A percentile compares a stretch with the other conserved stretches of the same genome.
Evolutionary conservation across 2,888 invertebrate species (phyloP).

Genomic region (Drosophila imparisetae): DNA sequence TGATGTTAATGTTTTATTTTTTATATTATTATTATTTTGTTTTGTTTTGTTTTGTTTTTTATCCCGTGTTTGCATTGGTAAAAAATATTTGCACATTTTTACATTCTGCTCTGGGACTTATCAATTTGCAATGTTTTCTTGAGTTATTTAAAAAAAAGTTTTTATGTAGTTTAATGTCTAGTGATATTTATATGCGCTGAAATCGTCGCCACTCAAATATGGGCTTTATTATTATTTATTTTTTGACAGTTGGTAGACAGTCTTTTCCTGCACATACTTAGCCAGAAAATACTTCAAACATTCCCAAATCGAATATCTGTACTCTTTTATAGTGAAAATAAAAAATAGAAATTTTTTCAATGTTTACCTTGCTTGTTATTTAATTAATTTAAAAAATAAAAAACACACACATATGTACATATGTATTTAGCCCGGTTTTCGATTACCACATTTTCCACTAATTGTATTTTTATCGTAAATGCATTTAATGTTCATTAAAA

Average conservation of each 20-base stretch:
- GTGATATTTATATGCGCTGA: slow-evolving; percentile 52
- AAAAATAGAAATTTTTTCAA: neutral
- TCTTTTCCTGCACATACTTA: neutral
- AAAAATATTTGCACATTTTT: slow-evolving; percentile 48
- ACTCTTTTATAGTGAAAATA: neutral
- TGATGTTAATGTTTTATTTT: slow-evolving; percentile 1
- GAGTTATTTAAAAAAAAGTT: neutral
- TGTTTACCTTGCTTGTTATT: neutral
- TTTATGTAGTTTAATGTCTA: slow-evolving; percentile 53
- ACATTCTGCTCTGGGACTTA: slow-evolving; percentile 22
- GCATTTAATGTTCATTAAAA: slow-evolving; percentile 6
- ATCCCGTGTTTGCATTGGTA: slow-evolving; percentile 28
- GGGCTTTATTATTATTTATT: neutral
- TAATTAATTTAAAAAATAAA: neutral
- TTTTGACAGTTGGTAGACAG: neutral
- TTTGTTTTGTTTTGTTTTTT: slow-evolving; percentile 7
- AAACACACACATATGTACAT: neutral
- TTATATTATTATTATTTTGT: neutral
- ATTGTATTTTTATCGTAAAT: neutral
- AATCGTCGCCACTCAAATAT: slow-evolving; percentile 15
- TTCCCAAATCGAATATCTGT: neutral
- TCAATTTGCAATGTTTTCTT: slow-evolving; percentile 19
- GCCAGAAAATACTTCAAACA: slow-evolving; percentile 1
- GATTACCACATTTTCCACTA: neutral
- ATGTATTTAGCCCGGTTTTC: neutral